Evolutionary conservation across 2,113 vertebrate genomes (phyloP).

Genomic region (Spea bombifrons): DNA sequence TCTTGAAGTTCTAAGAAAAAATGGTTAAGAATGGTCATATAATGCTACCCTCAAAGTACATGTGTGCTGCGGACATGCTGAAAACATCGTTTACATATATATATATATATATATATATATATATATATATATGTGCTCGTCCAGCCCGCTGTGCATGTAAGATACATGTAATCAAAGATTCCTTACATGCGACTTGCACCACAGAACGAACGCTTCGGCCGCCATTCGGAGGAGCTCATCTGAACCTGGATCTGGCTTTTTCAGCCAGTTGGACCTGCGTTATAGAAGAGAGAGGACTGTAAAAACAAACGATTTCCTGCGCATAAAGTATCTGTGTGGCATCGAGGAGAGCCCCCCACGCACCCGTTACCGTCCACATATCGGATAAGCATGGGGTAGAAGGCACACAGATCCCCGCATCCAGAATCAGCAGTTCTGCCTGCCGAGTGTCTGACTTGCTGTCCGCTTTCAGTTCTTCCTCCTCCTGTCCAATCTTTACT

Average conservation of each 20-base stretch:
- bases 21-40: too few relatives aligned
- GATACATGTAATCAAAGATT: background rate
- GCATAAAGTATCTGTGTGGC: background rate
- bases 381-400: constrained; percentile 97
- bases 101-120: too few relatives aligned
- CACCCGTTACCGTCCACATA: constrained; percentile 99
- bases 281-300: constrained; percentile 35
- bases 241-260: constrained; percentile 86
- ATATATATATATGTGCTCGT: too few relatives aligned
- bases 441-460: constrained; percentile 89
- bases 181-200: constrained; percentile 97
- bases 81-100: too few relatives aligned
- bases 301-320: too few relatives aligned
- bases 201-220: constrained; percentile 95
- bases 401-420: constrained; percentile 92
- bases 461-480: constrained; percentile 92
- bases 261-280: constrained; percentile 90
- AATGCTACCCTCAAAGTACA: too few relatives aligned
- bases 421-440: constrained; percentile 92
- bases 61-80: too few relatives aligned
- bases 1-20: too few relatives aligned
- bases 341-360: too few relatives aligned
- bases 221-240: constrained; percentile 97
- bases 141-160: too few relatives aligned
- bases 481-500: constrained; percentile 88